Percentiles rank a stretch among this genome's conserved stretches.
Evolutionary conservation across 2,113 vertebrate genomes (phyloP).

Genomic region (Heterocephalus glaber): DNA sequence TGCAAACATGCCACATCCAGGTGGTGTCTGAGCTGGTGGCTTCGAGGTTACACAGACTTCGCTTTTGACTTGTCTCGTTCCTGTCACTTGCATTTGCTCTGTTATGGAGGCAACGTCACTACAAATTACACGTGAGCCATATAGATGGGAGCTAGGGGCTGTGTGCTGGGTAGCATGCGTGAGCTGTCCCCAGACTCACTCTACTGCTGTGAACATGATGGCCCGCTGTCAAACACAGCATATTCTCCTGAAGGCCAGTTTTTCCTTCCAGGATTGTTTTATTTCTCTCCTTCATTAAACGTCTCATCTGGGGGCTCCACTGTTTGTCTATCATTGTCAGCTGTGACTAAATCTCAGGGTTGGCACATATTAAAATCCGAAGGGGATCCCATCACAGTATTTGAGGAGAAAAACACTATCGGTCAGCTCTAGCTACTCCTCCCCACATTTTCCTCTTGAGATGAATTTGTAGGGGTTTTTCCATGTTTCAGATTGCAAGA

Average conservation of each 20-base stretch:
- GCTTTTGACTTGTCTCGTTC: neutral
- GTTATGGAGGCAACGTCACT: neutral
- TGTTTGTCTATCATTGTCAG: neutral
- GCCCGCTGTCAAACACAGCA: neutral
- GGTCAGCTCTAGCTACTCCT: neutral
- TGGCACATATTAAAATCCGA: neutral
- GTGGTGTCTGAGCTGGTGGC: neutral
- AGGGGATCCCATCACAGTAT: neutral
- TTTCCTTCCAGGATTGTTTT: neutral
- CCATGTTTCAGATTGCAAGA: neutral
- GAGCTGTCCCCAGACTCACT: neutral
- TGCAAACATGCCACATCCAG: neutral
- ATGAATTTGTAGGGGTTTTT: neutral
- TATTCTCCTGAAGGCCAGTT: neutral
- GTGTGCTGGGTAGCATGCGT: neutral
- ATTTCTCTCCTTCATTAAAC: neutral
- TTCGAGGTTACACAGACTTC: accelerated
- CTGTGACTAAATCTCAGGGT: neutral
- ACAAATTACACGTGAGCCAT: neutral
- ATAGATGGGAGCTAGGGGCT: neutral
- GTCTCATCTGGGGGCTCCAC: neutral
- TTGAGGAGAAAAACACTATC: neutral
- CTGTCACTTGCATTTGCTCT: neutral
- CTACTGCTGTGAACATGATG: neutral
- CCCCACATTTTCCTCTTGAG: neutral